Conservation (phyloP, 2,113 vertebrate species). For the Cygnus buccinator region DNA sequence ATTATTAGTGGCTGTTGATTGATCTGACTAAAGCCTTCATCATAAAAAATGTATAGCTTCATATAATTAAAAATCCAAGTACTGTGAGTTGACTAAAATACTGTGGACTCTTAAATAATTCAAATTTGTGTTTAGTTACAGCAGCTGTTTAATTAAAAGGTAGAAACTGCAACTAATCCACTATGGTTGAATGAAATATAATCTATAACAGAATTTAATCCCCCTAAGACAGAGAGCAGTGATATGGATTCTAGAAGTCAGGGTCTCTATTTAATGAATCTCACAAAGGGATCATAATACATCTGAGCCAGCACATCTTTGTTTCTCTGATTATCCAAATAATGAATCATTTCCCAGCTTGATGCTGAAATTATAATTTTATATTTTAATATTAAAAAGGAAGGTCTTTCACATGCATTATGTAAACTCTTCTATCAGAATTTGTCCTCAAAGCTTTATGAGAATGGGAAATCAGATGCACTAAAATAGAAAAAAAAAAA, state of each 20-base stretch:
- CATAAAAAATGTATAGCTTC: slow-evolving; percentile 80
- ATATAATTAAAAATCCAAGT: slow-evolving; percentile 78
- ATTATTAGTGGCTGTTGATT: slow-evolving; percentile 67
- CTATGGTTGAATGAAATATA: slow-evolving; percentile 80
- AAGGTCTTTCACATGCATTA: slow-evolving; percentile 38
- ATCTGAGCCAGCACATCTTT: slow-evolving; percentile 50
- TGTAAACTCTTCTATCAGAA: slow-evolving; percentile 41
- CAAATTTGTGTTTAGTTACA: slow-evolving; percentile 78
- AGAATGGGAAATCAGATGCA: slow-evolving; percentile 21
- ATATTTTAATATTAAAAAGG: slow-evolving; percentile 55
- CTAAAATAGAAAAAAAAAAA: slow-evolving; percentile 14
- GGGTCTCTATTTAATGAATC: slow-evolving; percentile 70
- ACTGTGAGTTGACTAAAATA: slow-evolving; percentile 72
- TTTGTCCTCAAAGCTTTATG: slow-evolving; percentile 13
- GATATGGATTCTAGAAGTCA: slow-evolving; percentile 72
- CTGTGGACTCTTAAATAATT: slow-evolving; percentile 83
- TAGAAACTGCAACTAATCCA: slow-evolving; percentile 85
- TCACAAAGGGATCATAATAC: slow-evolving; percentile 69
- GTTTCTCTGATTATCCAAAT: slow-evolving; percentile 66
- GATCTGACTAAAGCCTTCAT: slow-evolving; percentile 72
- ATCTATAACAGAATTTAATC: slow-evolving; percentile 72
- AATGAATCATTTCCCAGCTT: slow-evolving; percentile 62
- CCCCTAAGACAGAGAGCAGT: slow-evolving; percentile 70
- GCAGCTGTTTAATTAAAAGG: slow-evolving; percentile 86
- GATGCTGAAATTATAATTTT: slow-evolving; percentile 54